phyloP scores from a whole-genome alignment of 2,113 vertebrate species.

The Empidonax alnorum region DNA sequence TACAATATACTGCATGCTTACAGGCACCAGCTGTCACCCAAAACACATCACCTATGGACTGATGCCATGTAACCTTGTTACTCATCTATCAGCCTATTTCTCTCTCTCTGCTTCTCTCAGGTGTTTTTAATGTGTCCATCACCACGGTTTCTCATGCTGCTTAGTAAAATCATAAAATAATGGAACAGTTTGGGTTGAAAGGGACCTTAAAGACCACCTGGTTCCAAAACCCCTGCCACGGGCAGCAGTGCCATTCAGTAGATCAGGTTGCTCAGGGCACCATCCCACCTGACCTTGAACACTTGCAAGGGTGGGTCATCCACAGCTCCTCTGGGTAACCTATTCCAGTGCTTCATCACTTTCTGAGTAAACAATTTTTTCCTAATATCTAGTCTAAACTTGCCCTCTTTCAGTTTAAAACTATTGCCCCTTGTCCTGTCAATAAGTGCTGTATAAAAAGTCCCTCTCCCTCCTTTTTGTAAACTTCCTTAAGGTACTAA shows the following conservation, averaged over 20 bases:
- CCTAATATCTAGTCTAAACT: neutral
- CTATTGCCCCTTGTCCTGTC: neutral
- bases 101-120: neutral
- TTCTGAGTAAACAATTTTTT: neutral
- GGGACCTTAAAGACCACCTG: neutral
- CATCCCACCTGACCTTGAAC: neutral
- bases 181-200: neutral
- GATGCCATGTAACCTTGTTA: constrained; percentile 11
- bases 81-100: neutral
- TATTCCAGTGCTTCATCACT: neutral
- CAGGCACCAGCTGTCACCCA: constrained; percentile 20
- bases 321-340: neutral
- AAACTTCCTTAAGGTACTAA: neutral
- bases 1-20: neutral
- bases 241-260: neutral
- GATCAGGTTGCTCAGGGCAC: fast-evolving
- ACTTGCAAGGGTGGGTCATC: neutral
- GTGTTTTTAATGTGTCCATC: constrained; percentile 9
- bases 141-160: neutral
- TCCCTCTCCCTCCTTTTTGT: neutral
- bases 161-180: neutral
- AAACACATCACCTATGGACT: constrained; percentile 13
- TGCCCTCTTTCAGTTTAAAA: neutral
- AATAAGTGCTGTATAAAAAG: neutral
- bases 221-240: neutral